These are phyloP conservation scores for Amaurobius ferox DNA, from an alignment of 2,888 invertebrate species.

Conservation along the genomic window DNA sequence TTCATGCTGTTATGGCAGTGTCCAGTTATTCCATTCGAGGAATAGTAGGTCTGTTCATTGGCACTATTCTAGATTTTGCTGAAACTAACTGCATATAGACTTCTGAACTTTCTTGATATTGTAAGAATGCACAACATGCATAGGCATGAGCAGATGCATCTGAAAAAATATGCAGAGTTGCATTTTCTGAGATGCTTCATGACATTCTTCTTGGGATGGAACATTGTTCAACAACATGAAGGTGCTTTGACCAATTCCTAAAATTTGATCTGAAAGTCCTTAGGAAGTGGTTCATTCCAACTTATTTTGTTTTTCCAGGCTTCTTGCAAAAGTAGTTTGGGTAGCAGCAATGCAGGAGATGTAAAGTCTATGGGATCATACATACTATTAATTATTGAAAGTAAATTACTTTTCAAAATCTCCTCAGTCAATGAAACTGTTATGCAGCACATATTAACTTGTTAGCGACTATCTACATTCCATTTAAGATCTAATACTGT, in stretches of 20 bases:
- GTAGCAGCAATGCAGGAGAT: not conserved
- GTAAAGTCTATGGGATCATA: not conserved
- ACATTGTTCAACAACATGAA: not conserved
- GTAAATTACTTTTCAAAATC: not conserved
- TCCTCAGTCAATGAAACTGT: not conserved
- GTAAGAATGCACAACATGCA: slow-evolving; percentile 14
- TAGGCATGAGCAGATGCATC: slow-evolving; percentile 21
- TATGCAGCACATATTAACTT: not conserved
- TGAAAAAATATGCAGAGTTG: slow-evolving; percentile 17
- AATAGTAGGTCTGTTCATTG: slow-evolving; percentile 15
- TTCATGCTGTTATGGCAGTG: not conserved
- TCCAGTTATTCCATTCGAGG: slow-evolving; percentile 16
- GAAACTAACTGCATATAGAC: not conserved
- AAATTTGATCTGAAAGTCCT: not conserved
- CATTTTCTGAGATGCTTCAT: not conserved
- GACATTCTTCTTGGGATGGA: slow-evolving; percentile 5
- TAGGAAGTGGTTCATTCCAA: not conserved
- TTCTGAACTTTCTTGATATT: not conserved
- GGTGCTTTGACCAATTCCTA: not conserved
- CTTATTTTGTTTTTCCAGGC: too few relatives aligned
- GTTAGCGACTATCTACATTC: not conserved
- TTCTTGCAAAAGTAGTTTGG: not conserved
- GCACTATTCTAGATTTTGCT: slow-evolving; percentile 29
- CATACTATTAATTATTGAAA: not conserved
- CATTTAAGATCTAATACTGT: not conserved